A percentile compares a stretch with the other conserved stretches of the same genome.
These are phyloP conservation scores for Idaea straminata DNA, from an alignment of 2,888 invertebrate genomes.

Conservation along the genomic window DNA sequence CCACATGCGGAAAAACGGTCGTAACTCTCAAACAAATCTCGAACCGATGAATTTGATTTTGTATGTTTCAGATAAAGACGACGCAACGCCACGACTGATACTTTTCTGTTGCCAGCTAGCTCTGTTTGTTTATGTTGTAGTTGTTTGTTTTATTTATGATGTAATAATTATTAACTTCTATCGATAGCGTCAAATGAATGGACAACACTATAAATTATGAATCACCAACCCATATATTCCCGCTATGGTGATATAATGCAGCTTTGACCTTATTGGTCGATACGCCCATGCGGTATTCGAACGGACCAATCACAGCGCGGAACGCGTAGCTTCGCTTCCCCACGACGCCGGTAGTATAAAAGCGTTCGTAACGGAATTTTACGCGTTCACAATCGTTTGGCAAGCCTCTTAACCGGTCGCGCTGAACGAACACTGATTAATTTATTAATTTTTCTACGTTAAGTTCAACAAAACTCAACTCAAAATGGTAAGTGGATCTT, in stretches of 20 bases:
- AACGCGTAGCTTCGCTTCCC: slow-evolving; percentile 72
- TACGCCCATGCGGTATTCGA: slow-evolving; percentile 65
- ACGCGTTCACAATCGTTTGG: slow-evolving; percentile 82
- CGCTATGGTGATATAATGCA: slow-evolving; percentile 73
- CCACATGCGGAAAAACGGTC: too few species aligned
- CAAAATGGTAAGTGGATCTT: slow-evolving; percentile 72
- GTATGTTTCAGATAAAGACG: too few species aligned
- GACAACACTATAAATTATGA: slow-evolving; percentile 44
- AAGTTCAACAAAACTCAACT: slow-evolving; percentile 70
- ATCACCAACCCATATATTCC: slow-evolving; percentile 73
- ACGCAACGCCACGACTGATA: too few species aligned
- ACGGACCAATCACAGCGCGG: slow-evolving; percentile 69
- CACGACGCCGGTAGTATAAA: slow-evolving; percentile 79
- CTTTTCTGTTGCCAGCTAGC: too few species aligned
- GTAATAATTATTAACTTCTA: slow-evolving; percentile 22
- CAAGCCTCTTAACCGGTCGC: slow-evolving; percentile 84
- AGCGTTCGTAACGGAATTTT: slow-evolving; percentile 67
- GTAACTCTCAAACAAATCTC: too few species aligned
- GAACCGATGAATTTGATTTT: too few species aligned
- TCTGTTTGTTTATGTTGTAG: too few species aligned
- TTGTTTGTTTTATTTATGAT: background rate
- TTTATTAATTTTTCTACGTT: slow-evolving; percentile 65
- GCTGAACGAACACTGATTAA: slow-evolving; percentile 81
- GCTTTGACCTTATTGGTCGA: slow-evolving; percentile 69
- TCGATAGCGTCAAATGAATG: slow-evolving; percentile 19